These are phyloP conservation scores for Malacoctenus gilli DNA, from an alignment of 2,797 vertebrate genomes.

Conservation along the genomic window DNA sequence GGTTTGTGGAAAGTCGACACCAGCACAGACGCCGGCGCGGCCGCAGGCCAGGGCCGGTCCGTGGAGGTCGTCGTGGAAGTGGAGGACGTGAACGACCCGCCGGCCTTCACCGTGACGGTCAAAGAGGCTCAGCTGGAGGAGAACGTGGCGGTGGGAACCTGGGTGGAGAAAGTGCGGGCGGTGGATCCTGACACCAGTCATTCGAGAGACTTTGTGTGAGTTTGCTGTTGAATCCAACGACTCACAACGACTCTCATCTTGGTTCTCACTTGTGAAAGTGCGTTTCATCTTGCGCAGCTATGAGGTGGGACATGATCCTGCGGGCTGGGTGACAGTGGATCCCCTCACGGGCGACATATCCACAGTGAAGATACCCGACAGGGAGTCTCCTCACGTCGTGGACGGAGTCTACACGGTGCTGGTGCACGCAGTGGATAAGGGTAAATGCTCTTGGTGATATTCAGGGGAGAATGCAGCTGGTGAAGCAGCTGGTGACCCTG, in stretches of 20 bases:
- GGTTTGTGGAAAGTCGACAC: constrained; percentile 68
- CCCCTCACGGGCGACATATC: constrained; percentile 71
- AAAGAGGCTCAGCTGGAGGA: constrained; percentile 56
- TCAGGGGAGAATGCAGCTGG: no score
- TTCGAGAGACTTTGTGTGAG: constrained; percentile 59
- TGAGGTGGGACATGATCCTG: constrained; percentile 68
- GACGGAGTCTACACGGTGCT: constrained; percentile 62
- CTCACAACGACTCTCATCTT: not conserved
- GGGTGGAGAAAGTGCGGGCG: constrained; percentile 61
- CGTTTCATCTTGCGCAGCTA: constrained; percentile 59
- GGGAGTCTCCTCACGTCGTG: constrained; percentile 70
- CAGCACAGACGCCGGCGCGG: not conserved
- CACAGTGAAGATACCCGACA: constrained; percentile 55
- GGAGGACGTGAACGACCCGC: constrained; percentile 74
- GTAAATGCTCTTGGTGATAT: constrained; percentile 38
- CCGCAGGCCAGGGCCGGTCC: not conserved
- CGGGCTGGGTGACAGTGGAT: constrained; percentile 71
- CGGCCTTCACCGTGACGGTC: constrained; percentile 38
- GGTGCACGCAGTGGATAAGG: constrained; percentile 73
- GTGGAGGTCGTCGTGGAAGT: constrained; percentile 57
- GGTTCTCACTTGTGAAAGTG: not conserved
- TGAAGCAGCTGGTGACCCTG: not conserved
- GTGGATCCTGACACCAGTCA: constrained; percentile 62
- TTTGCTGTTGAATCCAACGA: not conserved
- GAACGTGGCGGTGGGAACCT: constrained; percentile 57